Base-by-base conservation (phyloP, 2,888 invertebrate genomes). In the Anorthoa munda region DNA sequence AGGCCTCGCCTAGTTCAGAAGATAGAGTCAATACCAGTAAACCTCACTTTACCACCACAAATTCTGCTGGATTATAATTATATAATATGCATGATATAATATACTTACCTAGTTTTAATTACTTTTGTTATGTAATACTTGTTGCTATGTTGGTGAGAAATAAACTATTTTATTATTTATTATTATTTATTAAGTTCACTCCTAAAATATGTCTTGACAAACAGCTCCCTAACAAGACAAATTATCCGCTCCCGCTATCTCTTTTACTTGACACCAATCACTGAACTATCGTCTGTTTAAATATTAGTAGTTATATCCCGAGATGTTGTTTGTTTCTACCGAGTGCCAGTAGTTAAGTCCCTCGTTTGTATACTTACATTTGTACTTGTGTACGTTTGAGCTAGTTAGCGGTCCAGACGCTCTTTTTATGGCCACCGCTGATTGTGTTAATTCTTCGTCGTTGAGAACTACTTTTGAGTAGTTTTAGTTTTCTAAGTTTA, bases 291-390 rank as follows among this genome's bases (percentile, higher is more conserved):
- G 79, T 67, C 77, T 84, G 87, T 88, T 89, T 88, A 93, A 95
- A 94, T 94, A 94, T 94, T 94, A 90, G 92, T 90, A 87, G 89
- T 91, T 91, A 90, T 77, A 92, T 89, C 91, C 92, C 85, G 90
- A 91, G 91, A 90, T 71, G 88, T 82, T 90, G 91, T 92, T 92
- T 92, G 92, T 93, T 91, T 90, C 88, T 89, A 81, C 90, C 86
- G 86, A 87, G 89, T 87, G 85, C 81, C 80, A 75, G 88, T 84
- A 83, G 85, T 88, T 85, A 87, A 85, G 86, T 85, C 84, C 81
- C 83, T 83, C 77, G 90, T 93, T 91, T 93, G 89, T 86, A 75
- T 77, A 74, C 56, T 58, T 74, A 59, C 78, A 86, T 88, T 87
- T 88, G 39, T 58, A 89, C 92, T 92, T 91, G 89, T 81, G 77